A percentile compares a stretch with the other conserved stretches of the same genome.
Evolutionary conservation across 2,797 vertebrate species (phyloP).

Genomic region (Crax fasciolata): DNA sequence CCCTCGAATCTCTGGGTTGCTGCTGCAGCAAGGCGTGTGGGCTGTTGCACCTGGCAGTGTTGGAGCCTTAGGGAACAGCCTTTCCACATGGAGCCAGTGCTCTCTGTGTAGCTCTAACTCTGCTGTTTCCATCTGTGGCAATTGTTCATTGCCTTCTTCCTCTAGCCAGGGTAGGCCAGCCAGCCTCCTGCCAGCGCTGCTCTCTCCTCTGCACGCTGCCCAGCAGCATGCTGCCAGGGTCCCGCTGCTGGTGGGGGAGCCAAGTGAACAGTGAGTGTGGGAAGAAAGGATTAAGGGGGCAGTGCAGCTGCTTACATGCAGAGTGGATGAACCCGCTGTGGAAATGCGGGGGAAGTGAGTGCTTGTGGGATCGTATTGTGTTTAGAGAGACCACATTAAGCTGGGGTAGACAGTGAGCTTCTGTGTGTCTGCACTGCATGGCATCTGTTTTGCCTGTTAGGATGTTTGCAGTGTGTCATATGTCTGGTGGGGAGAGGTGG

Average conservation of each 20-base stretch:
- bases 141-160: not conserved
- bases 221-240: not conserved
- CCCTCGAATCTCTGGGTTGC: conserved; percentile 23
- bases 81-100: not conserved
- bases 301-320: not conserved
- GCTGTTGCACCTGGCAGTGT: conserved; percentile 36
- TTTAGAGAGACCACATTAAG: not conserved
- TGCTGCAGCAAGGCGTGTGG: conserved; percentile 55
- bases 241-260: not conserved
- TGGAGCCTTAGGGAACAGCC: conserved; percentile 8
- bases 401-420: conserved; percentile 7
- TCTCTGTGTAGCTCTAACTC: not conserved
- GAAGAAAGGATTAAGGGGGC: not conserved
- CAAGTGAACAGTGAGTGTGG: not conserved
- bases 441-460: not conserved
- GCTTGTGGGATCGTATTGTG: not conserved
- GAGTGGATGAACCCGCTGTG: not conserved
- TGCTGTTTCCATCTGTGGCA: conserved; percentile 25
- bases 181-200: not conserved
- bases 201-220: rapidly evolving
- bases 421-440: conserved; percentile 65
- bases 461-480: not conserved
- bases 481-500: not conserved
- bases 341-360: not conserved
- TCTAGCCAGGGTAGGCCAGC: conserved; percentile 1